Base-by-base conservation (phyloP, 2,888 invertebrate species). In the Drosophila pullipes region DNA sequence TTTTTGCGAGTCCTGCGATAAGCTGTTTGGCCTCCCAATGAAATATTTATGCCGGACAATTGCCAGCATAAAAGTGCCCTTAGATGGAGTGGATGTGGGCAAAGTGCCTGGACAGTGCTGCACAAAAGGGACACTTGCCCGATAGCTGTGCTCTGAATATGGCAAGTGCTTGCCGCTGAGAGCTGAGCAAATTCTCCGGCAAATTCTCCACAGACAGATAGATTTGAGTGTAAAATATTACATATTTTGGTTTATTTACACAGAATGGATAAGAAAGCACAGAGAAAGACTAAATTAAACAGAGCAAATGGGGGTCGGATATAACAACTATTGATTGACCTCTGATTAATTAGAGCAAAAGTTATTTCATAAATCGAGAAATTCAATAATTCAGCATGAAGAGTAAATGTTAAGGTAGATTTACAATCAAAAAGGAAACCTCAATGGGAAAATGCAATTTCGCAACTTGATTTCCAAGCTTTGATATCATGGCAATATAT, bases 41-140 rank as follows among this genome's bases (percentile, higher is more conserved):
- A 88, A 85, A 85, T 88, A 88, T 85, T 85, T 82, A 85, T 85
- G 82, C 83, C 71, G 83, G 83, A 73, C 80, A 75, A 57, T 68
- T 61, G 72, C 44, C 35, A 58, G 66, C 72, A 65, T 59, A 50
- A 60, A 55, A 61, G 55, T 30, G 35, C 11, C 57, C 28, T 41
- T 52, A 30, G 49, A n/a, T 18, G 49, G 35, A 33, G 31, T 41
- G 37, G 37, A 60, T 66, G 66, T 70, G 78, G 58, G 62, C 52
- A 30, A 33, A 64, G 50, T 35, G 44, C 16, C n/a, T 57, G 47
- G 25, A 30, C 44, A 39, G 47, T 18, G 39, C 30, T 13, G 25
- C 41, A 59, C 50, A 49, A 37, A 47, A 11, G 33, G 25, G 10
- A 39, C 33, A 22, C n/a, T 47, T n/a, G 31, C 31, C 6, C 31